Base-by-base conservation (phyloP, 2,888 invertebrate species). In the Pseudococcus longispinus region DNA sequence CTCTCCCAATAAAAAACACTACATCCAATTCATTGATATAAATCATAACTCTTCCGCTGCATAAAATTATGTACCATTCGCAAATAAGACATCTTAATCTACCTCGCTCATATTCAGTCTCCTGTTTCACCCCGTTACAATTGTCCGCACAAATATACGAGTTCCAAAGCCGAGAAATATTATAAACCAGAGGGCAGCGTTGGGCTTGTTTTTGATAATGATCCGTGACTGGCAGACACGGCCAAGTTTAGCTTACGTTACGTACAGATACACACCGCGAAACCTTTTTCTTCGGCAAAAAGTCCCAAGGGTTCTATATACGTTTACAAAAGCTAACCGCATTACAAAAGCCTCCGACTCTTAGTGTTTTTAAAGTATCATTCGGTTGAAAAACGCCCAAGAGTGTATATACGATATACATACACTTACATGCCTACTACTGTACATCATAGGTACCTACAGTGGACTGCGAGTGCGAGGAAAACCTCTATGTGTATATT, bases 301-400 rank as follows among this genome's bases (percentile, higher is more conserved):
- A 20, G 77, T 80, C 77, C 77, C 77, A 80, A 80, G 77, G 77
- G 77, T 80, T 80, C 77, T 42, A 70, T 70, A 80, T 80, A 80
- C 20, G 60, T 60, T 60, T 60, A 60, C 77, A 80, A 80, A 80
- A 80, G 77, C 77, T 80, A 80, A 80, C 77, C 77, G 77, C 77
- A 80, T 80, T 80, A 80, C 77, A 80, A 80, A 80, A 20, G 77
- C 37, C 77, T 42, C 29, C 77, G 77, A 80, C 77, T 80, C 77
- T 80, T 80, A 60, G 77, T 80, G 77, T 80, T 80, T 80, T 80
- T 80, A 80, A 80, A 80, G 77, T 80, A 80, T 80, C 77, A 80
- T 80, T 42, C 37, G 77, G 77, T 42, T 80, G 37, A 42, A 80
- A 74, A 80, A 80, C 77, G 42, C 37, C 42, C 37, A 42, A 20